Conservation (phyloP, 1,140 invertebrate species). For the Drosophila pseudoananassae region DNA sequence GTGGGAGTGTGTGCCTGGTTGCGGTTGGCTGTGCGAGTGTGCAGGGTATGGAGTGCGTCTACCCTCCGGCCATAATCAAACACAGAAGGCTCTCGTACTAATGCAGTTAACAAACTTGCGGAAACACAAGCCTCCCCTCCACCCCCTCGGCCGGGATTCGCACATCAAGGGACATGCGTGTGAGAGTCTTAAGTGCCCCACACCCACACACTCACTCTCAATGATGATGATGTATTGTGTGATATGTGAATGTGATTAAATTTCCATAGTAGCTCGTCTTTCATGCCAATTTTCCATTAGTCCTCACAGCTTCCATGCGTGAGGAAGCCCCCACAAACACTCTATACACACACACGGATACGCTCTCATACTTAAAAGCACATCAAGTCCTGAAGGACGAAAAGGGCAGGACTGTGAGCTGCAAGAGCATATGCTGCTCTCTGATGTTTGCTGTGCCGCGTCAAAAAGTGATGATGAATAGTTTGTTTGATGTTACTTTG, state of each 20-base stretch:
- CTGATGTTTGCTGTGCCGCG: slow-evolving; percentile 72
- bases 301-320: slow-evolving; percentile 51
- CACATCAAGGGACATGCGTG: slow-evolving; percentile 37
- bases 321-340: neutral
- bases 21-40: slow-evolving; percentile 6
- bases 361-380: slow-evolving; percentile 65
- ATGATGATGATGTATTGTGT: slow-evolving; percentile 82
- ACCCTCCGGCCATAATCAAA: slow-evolving; percentile 78
- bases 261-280: slow-evolving; percentile 81
- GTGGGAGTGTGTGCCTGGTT: slow-evolving; percentile 5
- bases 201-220: slow-evolving; percentile 34
- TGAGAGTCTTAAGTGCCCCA: slow-evolving; percentile 70
- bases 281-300: slow-evolving; percentile 83
- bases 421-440: slow-evolving; percentile 47
- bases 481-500: slow-evolving; percentile 83
- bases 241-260: slow-evolving; percentile 81
- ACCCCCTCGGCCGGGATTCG: slow-evolving; percentile 2
- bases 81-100: slow-evolving; percentile 75
- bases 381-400: slow-evolving; percentile 46
- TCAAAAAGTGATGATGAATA: slow-evolving; percentile 80
- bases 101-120: slow-evolving; percentile 82
- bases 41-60: slow-evolving; percentile 39
- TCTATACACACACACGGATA: slow-evolving; percentile 12
- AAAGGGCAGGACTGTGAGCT: neutral
- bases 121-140: slow-evolving; percentile 57